Conservation (phyloP, 2,888 invertebrate species). For the Ochropacha duplaris region DNA sequence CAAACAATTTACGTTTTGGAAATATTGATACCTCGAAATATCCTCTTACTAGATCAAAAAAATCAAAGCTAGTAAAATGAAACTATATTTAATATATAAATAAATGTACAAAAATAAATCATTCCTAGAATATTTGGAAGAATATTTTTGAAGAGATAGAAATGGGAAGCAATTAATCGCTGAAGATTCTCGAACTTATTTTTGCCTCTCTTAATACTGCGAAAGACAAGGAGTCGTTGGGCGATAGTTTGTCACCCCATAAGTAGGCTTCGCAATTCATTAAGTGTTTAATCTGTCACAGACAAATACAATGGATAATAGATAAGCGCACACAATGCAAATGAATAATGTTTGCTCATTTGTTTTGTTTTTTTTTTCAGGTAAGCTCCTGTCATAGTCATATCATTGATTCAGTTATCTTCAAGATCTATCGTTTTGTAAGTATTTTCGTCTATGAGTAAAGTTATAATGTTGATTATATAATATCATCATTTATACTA, state of each 20-base stretch:
- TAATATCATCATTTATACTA: background rate
- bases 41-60: too few relatives aligned
- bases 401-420: background rate
- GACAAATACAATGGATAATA: background rate
- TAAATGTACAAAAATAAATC: too few relatives aligned
- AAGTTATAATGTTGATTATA: background rate
- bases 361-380: conserved; percentile 6
- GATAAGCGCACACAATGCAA: background rate
- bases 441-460: background rate
- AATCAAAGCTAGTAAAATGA: too few relatives aligned
- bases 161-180: too few relatives aligned
- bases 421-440: background rate
- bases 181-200: too few relatives aligned
- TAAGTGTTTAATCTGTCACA: background rate
- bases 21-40: too few relatives aligned
- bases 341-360: conserved; percentile 20
- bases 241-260: background rate
- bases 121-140: too few relatives aligned
- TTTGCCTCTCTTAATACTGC: too few relatives aligned
- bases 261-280: background rate
- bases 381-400: conserved; percentile 13
- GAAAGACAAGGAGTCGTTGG: too few relatives aligned
- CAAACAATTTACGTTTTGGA: too few relatives aligned
- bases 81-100: too few relatives aligned
- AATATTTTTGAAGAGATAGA: too few relatives aligned